Base-by-base conservation (phyloP, 2,797 vertebrate species). In the Phrynocephalus guinanensis region DNA sequence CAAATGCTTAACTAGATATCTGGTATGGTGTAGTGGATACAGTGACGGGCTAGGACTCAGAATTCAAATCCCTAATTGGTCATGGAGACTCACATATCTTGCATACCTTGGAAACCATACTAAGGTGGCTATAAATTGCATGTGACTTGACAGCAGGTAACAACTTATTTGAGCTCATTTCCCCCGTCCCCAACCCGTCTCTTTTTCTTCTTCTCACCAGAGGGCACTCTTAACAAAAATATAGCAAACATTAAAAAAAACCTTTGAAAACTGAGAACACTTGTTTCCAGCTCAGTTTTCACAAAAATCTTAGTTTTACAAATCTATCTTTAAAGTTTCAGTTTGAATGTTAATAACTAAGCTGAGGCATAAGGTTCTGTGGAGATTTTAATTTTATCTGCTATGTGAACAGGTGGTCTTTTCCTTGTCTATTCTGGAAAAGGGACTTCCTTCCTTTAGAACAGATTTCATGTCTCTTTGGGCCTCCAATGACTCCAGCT, bases 141-240 rank as follows among this genome's bases (percentile, higher is more conserved):
- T 56, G 13, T 78, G 26, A 7, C 13, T n/a, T 24, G 52, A 16
- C 56, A n/a, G 77, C 7, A 79, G 16, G 44, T 60, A n/a, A 56
- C 50, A 79, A 56, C 9, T 60, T 7, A 0, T 11, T 86, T 86
- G 71, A 90, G 77, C 82, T 68, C 6, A 75, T 52, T 9, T 67
- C 28, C 60, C 50, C 44, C 7, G 18, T 3, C 72, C 1, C 52
- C 52, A 44, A 44, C 10, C 13, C 13, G 9, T 56, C 52, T 77
- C 83, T 91, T 86, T 81, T 77, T 6, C 10, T 60, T 6, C 30
- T 60, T 33, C 87, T 88, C 97, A 50, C 90, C 92, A 97, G 97
- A 95, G 95, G 94, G 95, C 95, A 93, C 76, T 89, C 68, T 92
- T 93, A 93, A 94, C 95, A 92, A 95, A 95, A 97, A 95, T 30